Conservation (phyloP, 2,797 vertebrate genomes). For the Channallabes apus region DNA sequence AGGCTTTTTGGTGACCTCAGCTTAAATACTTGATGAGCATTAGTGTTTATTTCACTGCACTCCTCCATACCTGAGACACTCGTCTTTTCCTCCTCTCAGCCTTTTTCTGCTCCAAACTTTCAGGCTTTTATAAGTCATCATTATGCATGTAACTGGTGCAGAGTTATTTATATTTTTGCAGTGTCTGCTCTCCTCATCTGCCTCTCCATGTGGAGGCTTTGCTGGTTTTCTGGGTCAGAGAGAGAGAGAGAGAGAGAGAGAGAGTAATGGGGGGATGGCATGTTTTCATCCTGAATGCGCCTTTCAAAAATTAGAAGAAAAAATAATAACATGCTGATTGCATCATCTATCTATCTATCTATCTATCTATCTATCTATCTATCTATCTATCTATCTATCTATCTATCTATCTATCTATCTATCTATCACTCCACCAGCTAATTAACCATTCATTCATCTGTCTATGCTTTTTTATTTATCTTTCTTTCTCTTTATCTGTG, state of each 20-base stretch:
- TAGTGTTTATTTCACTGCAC: background rate
- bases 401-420: background rate
- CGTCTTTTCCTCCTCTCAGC: background rate
- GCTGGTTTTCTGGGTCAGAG: constrained; percentile 77
- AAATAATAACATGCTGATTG: background rate
- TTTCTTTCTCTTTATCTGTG: background rate
- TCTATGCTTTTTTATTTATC: background rate
- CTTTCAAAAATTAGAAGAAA: background rate
- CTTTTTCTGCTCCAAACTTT: background rate
- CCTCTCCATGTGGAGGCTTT: constrained; percentile 62
- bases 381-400: too few species aligned
- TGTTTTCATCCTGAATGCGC: background rate
- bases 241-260: background rate
- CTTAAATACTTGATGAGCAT: background rate
- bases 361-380: background rate
- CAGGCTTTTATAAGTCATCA: constrained; percentile 55
- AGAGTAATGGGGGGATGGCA: background rate
- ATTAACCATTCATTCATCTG: constrained; percentile 2
- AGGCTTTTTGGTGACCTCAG: background rate
- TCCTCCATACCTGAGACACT: background rate
- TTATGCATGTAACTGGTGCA: constrained; percentile 75
- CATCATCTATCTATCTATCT: background rate
- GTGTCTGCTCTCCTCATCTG: constrained; percentile 67
- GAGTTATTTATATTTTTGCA: constrained; percentile 74
- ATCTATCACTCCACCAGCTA: background rate